phyloP scores from a whole-genome alignment of 1,140 invertebrate species.

The Idris sp. region DNA sequence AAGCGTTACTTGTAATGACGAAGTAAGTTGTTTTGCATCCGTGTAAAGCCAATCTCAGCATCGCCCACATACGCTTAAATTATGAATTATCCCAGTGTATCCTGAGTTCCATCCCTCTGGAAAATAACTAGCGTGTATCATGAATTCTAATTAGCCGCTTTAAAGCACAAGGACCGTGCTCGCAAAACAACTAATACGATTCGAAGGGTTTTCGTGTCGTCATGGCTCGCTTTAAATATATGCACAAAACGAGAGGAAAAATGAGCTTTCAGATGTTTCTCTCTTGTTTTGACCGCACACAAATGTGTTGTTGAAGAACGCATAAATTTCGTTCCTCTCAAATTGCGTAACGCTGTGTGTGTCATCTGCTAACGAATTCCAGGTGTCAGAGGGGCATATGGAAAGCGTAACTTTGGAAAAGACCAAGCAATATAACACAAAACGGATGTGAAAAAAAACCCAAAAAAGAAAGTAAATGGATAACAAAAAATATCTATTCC shows the following conservation, averaged over 20 bases:
- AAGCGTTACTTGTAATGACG: too few relatives aligned
- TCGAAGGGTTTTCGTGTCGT: slow-evolving; percentile 52
- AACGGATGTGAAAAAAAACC: too few relatives aligned
- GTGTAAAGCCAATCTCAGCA: slow-evolving; percentile 53
- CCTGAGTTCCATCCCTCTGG: slow-evolving; percentile 62
- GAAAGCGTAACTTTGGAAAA: slow-evolving; percentile 29
- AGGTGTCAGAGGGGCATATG: slow-evolving; percentile 52
- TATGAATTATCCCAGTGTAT: slow-evolving; percentile 68
- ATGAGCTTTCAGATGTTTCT: too few relatives aligned
- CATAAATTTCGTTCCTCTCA: not conserved
- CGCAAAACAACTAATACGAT: slow-evolving; percentile 44
- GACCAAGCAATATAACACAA: too few relatives aligned
- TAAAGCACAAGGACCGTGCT: slow-evolving; percentile 53
- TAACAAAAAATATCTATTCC: too few relatives aligned
- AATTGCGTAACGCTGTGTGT: slow-evolving; percentile 23
- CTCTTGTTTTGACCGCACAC: too few relatives aligned
- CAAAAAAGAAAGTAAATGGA: too few relatives aligned
- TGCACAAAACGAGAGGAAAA: too few relatives aligned
- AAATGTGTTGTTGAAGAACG: too few relatives aligned
- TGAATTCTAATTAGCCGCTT: slow-evolving; percentile 72
- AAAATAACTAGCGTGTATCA: slow-evolving; percentile 67
- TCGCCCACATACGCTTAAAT: slow-evolving; percentile 67
- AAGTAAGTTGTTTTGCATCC: slow-evolving; percentile 47
- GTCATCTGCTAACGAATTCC: slow-evolving; percentile 42
- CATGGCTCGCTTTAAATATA: slow-evolving; percentile 44